Evolutionary conservation across 2,113 vertebrate genomes (phyloP).

Genomic region (Oplegnathus fasciatus): DNA sequence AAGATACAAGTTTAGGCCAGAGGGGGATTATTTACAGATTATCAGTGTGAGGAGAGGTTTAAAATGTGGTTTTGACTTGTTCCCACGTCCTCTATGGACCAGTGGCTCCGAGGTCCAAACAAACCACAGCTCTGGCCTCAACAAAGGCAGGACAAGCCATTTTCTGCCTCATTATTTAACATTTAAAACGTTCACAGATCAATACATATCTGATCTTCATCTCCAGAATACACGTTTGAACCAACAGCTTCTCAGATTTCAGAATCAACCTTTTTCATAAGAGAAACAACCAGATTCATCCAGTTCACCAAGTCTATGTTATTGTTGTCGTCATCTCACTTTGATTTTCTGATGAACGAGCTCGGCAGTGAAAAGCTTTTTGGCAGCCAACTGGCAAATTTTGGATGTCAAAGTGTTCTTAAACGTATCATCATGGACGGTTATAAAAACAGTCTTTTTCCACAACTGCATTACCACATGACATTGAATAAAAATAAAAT

Average conservation of each 20-base stretch:
- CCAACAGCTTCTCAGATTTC: not conserved
- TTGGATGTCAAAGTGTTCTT: not conserved
- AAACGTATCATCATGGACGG: not conserved
- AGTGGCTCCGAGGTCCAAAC: not conserved
- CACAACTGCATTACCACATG: not conserved
- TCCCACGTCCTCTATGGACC: slow-evolving; percentile 28
- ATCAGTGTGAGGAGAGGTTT: slow-evolving; percentile 9
- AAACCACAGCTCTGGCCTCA: not conserved
- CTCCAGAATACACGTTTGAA: not conserved
- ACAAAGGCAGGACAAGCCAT: not conserved
- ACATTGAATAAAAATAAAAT: not conserved
- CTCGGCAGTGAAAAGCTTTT: not conserved
- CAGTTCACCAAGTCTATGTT: not conserved
- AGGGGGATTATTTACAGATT: slow-evolving; percentile 48
- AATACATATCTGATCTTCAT: not conserved
- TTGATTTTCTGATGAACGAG: not conserved
- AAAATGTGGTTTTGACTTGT: not conserved
- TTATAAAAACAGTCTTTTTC: slow-evolving; percentile 8
- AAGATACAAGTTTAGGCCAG: not conserved
- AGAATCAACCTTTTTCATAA: no score
- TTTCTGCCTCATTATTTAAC: not conserved
- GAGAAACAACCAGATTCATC: not conserved
- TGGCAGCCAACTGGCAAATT: not conserved
- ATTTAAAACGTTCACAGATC: not conserved
- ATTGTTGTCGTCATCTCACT: not conserved